Evolutionary conservation across 2,113 vertebrate species (phyloP), one percentile per base, ranked within the genome.

Genomic region (Nettapus auritus): DNA sequence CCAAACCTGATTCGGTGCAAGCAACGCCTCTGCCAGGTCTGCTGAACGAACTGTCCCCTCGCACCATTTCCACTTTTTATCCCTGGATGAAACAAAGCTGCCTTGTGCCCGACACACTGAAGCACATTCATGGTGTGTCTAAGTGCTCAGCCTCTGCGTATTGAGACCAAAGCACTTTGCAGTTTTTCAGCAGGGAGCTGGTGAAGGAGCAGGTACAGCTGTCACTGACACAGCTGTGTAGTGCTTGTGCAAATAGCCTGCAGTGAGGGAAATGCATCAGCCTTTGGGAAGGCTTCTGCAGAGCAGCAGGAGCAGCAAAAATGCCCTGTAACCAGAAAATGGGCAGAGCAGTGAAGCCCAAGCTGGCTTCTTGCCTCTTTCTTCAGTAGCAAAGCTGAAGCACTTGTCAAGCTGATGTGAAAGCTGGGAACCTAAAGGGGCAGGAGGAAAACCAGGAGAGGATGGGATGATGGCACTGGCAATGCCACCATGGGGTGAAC

Each of bases 91-190:
- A 64, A 23, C 62, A 75, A 34, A 62, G 23, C 71, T 86, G 42
- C n/a, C 52, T 67, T 67, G 52, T 12, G 17, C 46, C 70, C 50
- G n/a, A 20, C 31, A 34, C 1, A 6, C 28, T 2, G 0, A 16
- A 38, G 26, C 42, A 13, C 0, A 4, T 25, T 29, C 2, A 0
- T 2, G 44, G 33, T 56, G 29, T 16, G 25, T 42, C 33, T 21
- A 19, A 13, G 40, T 11, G 29, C 50, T 71, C 8, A 42, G 59
- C 38, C 2, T 1, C 55, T 10, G 56, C 7, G 53, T 14, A 13
- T 20, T 1, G 4, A 62, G 53, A 48, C 19, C 25, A 12, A 59
- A 40, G 67, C 21, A 0, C 52, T 70, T 23, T 11, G 52, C 34
- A n/a, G 29, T 22, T 57, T 13, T 34, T 33, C 38, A 20, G 68